These are phyloP conservation scores for Polymixis lichenea DNA, from an alignment of 2,888 invertebrate species.

Conservation along the genomic window DNA sequence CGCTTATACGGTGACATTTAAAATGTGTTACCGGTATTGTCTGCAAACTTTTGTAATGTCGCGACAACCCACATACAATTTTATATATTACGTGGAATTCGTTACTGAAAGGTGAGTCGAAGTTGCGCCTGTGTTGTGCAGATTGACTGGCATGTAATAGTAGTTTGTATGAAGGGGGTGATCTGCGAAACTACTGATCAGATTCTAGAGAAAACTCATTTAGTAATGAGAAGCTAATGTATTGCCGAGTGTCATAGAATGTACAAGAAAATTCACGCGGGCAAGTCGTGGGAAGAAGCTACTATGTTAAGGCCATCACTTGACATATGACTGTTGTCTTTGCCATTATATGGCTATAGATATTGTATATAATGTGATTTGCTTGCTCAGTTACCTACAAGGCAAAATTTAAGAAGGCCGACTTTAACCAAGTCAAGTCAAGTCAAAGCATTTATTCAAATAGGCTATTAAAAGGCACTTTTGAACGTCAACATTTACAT, in stretches of 20 bases:
- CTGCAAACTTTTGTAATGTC: not conserved
- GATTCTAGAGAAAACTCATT: not conserved
- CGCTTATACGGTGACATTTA: slow-evolving; percentile 4
- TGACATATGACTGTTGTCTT: not conserved
- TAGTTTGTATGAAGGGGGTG: not conserved
- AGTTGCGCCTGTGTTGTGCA: not conserved
- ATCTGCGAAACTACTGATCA: not conserved
- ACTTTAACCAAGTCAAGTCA: too few relatives aligned
- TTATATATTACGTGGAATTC: slow-evolving; percentile 9
- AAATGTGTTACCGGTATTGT: slow-evolving; percentile 16
- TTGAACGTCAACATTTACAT: too few relatives aligned
- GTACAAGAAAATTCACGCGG: not conserved
- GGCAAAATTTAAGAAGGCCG: not conserved
- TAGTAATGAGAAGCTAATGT: not conserved
- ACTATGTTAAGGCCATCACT: not conserved
- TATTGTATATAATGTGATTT: not conserved
- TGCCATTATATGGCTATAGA: not conserved
- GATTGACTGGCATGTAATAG: not conserved
- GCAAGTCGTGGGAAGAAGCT: not conserved
- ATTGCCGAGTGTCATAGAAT: not conserved
- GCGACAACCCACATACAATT: slow-evolving; percentile 4
- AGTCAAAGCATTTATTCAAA: too few relatives aligned
- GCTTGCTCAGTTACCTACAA: not conserved
- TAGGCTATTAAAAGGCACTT: too few relatives aligned
- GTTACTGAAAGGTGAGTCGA: not conserved